A percentile compares a stretch with the other conserved stretches of the same genome.
Conservation (phyloP, 2,888 invertebrate genomes). For the Odontothrips loti region DNA sequence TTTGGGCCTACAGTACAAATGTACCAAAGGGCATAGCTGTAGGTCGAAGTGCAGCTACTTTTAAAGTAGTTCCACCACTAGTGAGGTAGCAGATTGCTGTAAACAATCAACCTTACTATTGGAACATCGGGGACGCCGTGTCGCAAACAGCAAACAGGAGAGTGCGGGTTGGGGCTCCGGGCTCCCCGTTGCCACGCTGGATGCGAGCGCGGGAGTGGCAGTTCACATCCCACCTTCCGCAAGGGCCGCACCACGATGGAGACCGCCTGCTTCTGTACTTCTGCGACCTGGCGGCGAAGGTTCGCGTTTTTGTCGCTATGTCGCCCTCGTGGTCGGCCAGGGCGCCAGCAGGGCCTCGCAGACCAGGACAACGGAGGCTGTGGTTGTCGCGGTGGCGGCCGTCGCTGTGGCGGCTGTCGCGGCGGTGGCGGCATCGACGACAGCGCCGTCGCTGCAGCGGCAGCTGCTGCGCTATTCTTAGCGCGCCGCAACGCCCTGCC, state of each 20-base stretch:
- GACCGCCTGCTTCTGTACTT: neutral
- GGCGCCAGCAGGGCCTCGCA: neutral
- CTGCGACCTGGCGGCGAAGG: neutral
- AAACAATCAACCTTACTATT: too few relatives aligned
- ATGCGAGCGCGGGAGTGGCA: too few relatives aligned
- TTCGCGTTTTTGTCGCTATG: neutral
- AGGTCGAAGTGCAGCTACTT: too few relatives aligned
- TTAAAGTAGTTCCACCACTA: too few relatives aligned
- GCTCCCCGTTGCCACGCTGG: too few relatives aligned
- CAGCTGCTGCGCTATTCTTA: neutral
- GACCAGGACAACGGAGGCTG: neutral
- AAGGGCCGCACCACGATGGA: neutral
- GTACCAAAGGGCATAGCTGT: too few relatives aligned
- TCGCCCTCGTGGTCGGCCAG: neutral
- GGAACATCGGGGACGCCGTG: too few relatives aligned
- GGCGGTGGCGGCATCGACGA: neutral
- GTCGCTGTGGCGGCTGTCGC: neutral
- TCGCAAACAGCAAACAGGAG: too few relatives aligned
- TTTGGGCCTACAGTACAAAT: too few relatives aligned
- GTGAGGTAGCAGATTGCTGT: too few relatives aligned
- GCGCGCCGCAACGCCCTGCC: neutral
- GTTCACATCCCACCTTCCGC: too few relatives aligned
- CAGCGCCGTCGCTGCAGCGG: neutral
- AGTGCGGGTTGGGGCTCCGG: too few relatives aligned
- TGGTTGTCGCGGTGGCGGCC: neutral